Conservation (phyloP, 92 coral and sea anemone genomes). For the Epizoanthus rinbou region DNA sequence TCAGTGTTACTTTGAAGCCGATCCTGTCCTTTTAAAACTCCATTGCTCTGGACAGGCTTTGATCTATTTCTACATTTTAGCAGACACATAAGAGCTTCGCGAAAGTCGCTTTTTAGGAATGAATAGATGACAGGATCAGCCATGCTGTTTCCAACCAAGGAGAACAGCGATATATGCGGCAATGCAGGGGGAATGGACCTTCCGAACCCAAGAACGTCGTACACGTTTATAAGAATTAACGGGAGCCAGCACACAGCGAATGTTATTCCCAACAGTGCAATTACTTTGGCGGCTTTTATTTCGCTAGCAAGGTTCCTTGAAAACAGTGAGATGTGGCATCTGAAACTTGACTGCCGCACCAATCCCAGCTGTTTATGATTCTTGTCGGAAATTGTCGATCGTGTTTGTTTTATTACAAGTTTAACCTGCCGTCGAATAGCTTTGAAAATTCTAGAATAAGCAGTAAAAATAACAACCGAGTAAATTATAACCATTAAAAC, state of each 20-base stretch:
- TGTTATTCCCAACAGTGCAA: slow-evolving; percentile 78
- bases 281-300: slow-evolving; percentile 86
- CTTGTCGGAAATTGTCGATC: neutral
- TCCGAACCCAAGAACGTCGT: slow-evolving; percentile 64
- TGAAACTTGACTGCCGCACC: neutral
- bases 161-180: slow-evolving; percentile 70
- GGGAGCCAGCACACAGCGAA: slow-evolving; percentile 94
- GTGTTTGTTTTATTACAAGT: slow-evolving; percentile 48
- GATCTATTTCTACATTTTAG: neutral
- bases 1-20: too few species aligned
- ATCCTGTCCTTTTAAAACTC: too few species aligned
- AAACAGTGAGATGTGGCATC: slow-evolving; percentile 36
- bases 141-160: slow-evolving; percentile 85
- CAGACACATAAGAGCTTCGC: slow-evolving; percentile 56
- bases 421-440: slow-evolving; percentile 84
- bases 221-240: slow-evolving; percentile 74
- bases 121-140: slow-evolving; percentile 90
- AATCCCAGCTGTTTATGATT: too few species aligned
- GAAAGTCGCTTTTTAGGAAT: slow-evolving; percentile 83
- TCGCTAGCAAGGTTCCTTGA: slow-evolving; percentile 66
- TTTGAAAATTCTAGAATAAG: slow-evolving; percentile 73
- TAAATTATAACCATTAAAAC: slow-evolving; percentile 62
- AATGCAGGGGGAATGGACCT: slow-evolving; percentile 61
- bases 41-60: neutral
- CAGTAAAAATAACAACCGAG: slow-evolving; percentile 63